Conservation (phyloP, 1,140 invertebrate genomes). For the Zaprionus camerounensis region DNA sequence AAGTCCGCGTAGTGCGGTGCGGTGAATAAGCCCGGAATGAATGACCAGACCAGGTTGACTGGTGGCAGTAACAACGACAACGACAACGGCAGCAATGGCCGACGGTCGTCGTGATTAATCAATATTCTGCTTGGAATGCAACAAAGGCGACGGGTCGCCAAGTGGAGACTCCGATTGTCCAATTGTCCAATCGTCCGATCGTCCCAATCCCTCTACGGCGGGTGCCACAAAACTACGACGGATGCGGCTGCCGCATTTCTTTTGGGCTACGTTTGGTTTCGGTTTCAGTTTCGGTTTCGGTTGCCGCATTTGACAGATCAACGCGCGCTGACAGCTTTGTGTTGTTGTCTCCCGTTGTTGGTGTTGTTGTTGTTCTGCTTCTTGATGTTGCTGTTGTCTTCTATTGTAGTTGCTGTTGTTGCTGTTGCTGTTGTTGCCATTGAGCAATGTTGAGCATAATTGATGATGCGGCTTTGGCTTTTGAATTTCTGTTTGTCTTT, state of each 20-base stretch:
- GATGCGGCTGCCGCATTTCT: conserved; percentile 68
- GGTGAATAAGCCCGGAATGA: conserved; percentile 40
- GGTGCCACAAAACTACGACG: conserved; percentile 29
- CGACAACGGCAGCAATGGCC: conserved; percentile 56
- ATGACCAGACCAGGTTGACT: conserved; percentile 39
- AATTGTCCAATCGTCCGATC: background rate
- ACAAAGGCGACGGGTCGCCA: conserved; percentile 69
- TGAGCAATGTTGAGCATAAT: conserved; percentile 79
- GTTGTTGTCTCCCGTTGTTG: conserved; percentile 40
- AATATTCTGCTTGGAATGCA: conserved; percentile 79
- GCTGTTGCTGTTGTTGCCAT: conserved; percentile 51
- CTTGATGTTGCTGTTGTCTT: conserved; percentile 15
- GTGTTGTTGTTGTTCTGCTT: conserved; percentile 41
- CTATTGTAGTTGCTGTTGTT: conserved; percentile 14
- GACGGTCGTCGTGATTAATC: conserved; percentile 70
- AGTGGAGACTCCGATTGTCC: conserved; percentile 42
- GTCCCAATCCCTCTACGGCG: conserved; percentile 14
- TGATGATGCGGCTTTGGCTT: conserved; percentile 80
- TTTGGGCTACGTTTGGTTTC: conserved; percentile 45
- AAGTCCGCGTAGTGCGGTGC: conserved; percentile 22
- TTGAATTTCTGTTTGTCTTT: conserved; percentile 60
- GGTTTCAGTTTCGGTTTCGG: conserved; percentile 44
- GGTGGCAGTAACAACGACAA: conserved; percentile 10
- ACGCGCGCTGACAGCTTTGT: conserved; percentile 80
- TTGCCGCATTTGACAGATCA: conserved; percentile 77